A percentile compares a stretch with the other conserved stretches of the same genome.
Conservation (phyloP, 2,113 vertebrate genomes). For the Semicossyphus pulcher region DNA sequence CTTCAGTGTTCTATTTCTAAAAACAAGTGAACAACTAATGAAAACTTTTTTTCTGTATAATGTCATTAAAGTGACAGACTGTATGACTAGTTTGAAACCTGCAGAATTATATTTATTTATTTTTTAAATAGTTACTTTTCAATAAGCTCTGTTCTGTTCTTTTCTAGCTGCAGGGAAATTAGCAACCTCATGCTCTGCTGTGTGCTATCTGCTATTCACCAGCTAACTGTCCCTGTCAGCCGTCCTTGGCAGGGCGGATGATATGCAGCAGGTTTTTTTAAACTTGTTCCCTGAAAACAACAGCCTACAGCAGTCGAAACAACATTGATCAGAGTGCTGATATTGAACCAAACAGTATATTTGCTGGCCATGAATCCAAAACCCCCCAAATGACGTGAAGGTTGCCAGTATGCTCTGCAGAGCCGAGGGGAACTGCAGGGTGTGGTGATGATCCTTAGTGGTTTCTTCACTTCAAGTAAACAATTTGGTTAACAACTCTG, state of each 20-base stretch:
- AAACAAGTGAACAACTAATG: no score
- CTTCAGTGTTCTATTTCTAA: no score
- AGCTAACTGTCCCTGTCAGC: neutral
- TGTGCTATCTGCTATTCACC: neutral
- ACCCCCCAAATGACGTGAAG: neutral
- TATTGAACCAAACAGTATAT: neutral
- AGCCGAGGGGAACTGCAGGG: neutral
- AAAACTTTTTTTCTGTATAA: no score
- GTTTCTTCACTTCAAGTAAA: neutral
- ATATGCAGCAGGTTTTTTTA: neutral
- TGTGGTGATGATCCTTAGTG: neutral
- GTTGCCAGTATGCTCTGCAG: neutral
- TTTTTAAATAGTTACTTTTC: no score
- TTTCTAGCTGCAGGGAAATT: conserved; percentile 1
- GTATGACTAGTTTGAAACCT: no score
- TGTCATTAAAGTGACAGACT: no score
- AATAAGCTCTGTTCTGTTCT: neutral
- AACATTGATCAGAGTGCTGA: neutral
- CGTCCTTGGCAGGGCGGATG: neutral
- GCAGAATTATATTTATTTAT: no score
- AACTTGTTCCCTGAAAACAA: neutral
- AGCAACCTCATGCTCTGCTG: no score
- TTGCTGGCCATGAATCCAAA: neutral
- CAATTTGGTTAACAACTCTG: no score
- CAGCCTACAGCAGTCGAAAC: neutral